phyloP scores from a whole-genome alignment of 2,888 invertebrate genomes.

The Phyllotreta striolata region DNA sequence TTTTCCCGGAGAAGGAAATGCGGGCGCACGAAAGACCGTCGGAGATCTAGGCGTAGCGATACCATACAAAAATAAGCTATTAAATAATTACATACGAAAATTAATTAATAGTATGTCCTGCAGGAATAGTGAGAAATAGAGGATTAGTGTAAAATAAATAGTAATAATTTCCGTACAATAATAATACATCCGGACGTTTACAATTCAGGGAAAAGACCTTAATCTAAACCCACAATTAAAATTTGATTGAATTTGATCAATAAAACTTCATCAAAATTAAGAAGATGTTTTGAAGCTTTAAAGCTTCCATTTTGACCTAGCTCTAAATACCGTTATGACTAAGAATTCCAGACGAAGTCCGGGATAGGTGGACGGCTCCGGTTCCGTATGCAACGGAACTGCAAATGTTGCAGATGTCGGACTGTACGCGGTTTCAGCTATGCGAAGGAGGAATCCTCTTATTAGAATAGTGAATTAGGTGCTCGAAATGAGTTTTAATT shows the following conservation, averaged over 20 bases:
- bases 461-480: slow-evolving; percentile 22
- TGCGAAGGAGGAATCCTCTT: slow-evolving; percentile 21
- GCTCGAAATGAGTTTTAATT: slow-evolving; percentile 26
- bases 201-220: no score
- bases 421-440: slow-evolving; percentile 19
- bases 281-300: no score
- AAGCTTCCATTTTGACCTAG: no score
- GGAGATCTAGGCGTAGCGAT: not conserved
- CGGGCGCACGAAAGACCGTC: slow-evolving; percentile 2
- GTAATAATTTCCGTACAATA: no score
- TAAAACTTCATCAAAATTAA: no score
- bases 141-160: no score
- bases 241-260: no score
- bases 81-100: not conserved
- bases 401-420: slow-evolving; percentile 19
- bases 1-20: slow-evolving; percentile 44
- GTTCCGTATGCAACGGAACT: slow-evolving; percentile 16
- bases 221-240: no score
- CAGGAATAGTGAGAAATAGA: no score
- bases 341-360: slow-evolving; percentile 2
- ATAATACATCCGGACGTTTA: no score
- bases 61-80: not conserved
- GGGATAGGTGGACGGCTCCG: not conserved
- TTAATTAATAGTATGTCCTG: no score
- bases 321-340: not conserved